phyloP scores from a whole-genome alignment of 2,113 vertebrate species.

The Chrysemys picta region DNA sequence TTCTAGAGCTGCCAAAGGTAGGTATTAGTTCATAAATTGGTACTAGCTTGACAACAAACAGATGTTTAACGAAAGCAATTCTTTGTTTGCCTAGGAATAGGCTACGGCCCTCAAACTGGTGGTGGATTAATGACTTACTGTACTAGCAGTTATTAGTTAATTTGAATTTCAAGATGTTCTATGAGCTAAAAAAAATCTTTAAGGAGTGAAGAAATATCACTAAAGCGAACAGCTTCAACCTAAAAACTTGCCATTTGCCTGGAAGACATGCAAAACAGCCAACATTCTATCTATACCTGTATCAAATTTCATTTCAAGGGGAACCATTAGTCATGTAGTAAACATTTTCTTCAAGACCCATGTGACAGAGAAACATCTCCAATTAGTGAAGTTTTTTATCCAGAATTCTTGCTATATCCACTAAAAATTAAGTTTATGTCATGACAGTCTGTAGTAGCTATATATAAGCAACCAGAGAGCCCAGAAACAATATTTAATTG shows the following conservation, averaged over 20 bases:
- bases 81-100: background rate
- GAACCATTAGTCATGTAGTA: background rate
- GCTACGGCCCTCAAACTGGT: background rate
- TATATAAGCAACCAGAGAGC: background rate
- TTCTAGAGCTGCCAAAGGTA: background rate
- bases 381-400: background rate
- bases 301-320: background rate
- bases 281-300: background rate
- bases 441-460: background rate
- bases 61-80: background rate
- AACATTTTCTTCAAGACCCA: background rate
- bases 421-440: background rate
- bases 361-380: background rate
- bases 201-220: background rate
- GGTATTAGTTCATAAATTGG: background rate
- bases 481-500: constrained; percentile 29
- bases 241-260: background rate
- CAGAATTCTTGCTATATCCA: background rate
- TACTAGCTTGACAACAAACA: background rate
- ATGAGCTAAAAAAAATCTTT: background rate
- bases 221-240: background rate
- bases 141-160: background rate
- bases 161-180: background rate
- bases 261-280: background rate
- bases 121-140: background rate